Percentiles rank a stretch among this genome's conserved stretches.
Evolutionary conservation across 2,888 invertebrate genomes (phyloP).

Genomic region (Drosophila crucigera): DNA sequence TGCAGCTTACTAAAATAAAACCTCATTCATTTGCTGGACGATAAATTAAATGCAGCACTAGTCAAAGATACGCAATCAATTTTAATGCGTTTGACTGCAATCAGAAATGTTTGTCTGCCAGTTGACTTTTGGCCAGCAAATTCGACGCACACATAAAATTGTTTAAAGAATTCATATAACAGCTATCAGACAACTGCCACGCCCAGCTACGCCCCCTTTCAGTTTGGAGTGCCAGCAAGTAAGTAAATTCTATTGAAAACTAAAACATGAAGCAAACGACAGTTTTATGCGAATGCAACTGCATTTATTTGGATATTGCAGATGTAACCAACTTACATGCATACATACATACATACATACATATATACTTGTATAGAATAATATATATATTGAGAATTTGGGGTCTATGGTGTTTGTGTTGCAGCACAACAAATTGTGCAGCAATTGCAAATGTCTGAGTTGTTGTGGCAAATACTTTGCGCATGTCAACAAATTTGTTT

Average conservation of each 20-base stretch:
- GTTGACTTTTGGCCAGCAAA: constrained; percentile 54
- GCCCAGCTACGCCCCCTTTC: constrained; percentile 63
- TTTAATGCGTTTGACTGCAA: constrained; percentile 80
- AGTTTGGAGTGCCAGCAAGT: constrained; percentile 46
- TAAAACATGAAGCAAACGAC: constrained; percentile 51
- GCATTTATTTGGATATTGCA: constrained; percentile 70
- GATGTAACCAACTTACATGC: constrained; percentile 50
- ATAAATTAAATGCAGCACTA: constrained; percentile 22
- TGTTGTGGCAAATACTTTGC: constrained; percentile 62
- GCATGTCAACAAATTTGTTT: constrained; percentile 79
- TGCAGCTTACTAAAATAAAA: constrained; percentile 1
- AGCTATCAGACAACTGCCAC: constrained; percentile 56
- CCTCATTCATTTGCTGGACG: background rate
- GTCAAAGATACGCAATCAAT: constrained; percentile 57
- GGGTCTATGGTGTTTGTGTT: constrained; percentile 44
- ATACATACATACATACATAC: constrained; percentile 7
- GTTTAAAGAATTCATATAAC: constrained; percentile 52
- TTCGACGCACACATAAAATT: constrained; percentile 27
- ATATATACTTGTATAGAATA: background rate
- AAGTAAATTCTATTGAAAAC: constrained; percentile 55
- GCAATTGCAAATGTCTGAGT: constrained; percentile 65
- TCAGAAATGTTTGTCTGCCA: constrained; percentile 60
- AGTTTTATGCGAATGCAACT: constrained; percentile 43
- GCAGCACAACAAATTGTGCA: constrained; percentile 69
- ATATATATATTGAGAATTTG: constrained; percentile 39